phyloP scores from a whole-genome alignment of 2,113 vertebrate genomes.

The Notechis scutatus region DNA sequence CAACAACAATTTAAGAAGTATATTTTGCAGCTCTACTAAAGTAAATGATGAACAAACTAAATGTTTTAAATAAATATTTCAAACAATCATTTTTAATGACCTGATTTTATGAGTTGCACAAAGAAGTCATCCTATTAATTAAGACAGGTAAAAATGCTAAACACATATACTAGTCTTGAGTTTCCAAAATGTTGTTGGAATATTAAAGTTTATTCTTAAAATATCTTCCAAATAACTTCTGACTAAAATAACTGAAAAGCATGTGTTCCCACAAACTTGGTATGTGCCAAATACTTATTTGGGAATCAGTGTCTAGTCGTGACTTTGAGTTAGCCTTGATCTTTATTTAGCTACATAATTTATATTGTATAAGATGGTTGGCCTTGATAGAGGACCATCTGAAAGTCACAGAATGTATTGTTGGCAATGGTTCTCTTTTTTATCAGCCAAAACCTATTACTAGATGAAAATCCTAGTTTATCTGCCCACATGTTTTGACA shows the following conservation, averaged over 20 bases:
- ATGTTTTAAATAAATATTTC: slow-evolving; percentile 12
- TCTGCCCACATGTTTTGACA: slow-evolving; percentile 35
- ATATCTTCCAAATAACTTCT: background rate
- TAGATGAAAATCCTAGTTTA: slow-evolving; percentile 68
- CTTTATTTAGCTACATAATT: slow-evolving; percentile 70
- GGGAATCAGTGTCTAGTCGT: slow-evolving; percentile 48
- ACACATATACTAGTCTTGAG: background rate
- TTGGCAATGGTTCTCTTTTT: slow-evolving; percentile 47
- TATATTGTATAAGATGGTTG: slow-evolving; percentile 65
- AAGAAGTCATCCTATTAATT: background rate
- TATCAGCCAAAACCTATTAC: slow-evolving; percentile 67
- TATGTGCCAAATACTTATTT: slow-evolving; percentile 52
- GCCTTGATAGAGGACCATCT: slow-evolving; percentile 64
- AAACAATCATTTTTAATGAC: background rate
- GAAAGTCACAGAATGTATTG: slow-evolving; percentile 69
- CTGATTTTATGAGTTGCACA: background rate
- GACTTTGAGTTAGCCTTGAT: slow-evolving; percentile 71
- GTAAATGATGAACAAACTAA: background rate
- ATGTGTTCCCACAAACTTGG: slow-evolving; percentile 30
- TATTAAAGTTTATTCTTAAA: slow-evolving; percentile 3
- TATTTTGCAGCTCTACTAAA: slow-evolving; percentile 4
- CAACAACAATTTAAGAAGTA: background rate
- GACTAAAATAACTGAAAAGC: slow-evolving; percentile 15
- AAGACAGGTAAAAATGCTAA: background rate
- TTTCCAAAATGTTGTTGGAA: background rate